Base-by-base conservation (phyloP, 1,140 invertebrate genomes). In the Heliconius congener region DNA sequence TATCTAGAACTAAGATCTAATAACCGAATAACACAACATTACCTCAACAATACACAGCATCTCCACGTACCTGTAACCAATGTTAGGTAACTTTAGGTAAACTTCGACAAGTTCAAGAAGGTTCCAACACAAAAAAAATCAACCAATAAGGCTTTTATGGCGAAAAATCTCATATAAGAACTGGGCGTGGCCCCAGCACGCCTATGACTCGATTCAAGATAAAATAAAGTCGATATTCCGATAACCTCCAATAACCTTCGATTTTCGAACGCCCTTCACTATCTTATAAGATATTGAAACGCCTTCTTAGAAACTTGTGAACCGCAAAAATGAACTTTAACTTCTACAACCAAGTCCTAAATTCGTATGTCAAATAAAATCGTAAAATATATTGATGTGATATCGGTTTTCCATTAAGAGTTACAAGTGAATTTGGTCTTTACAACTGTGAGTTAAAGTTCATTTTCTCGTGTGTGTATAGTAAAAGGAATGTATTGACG, bases 371-470 rank as follows among this genome's bases (percentile, higher is more conserved):
- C 11, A 30, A 66, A 66, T 16, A 27, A 66, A 27, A 78, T 75
- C 80, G 90, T 91, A 85, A 90, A 93, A 93, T 86, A 91, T 94
- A 94, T 94, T 94, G 93, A 94, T 93, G 92, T 85, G 87, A 83
- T 94, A 94, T 94, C 88, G 93, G 93, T 94, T 94, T 94, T 94
- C 93, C 93, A 94, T 94, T 94, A 94, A 82, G 39, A n/a, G 18
- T 1, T 75, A 23, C 77, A 79, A 72, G 27, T 76, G 78, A 91
- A 84, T 82, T 23, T 86, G 42, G 73, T 81, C 88, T 82, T 71
- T 92, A 87, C 84, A 0, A 0, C 23, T 0, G 8, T 0, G 1
- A 0, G 0, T 18, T 80, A 90, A 82, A 77, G 87, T 81, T 50
- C 30, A 73, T 74, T 85, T 74, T 93, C 18, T 42, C 83, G 81